A percentile compares a stretch with the other conserved stretches of the same genome.
phyloP scores from a whole-genome alignment of 2,113 vertebrate species.

The Ia io region DNA sequence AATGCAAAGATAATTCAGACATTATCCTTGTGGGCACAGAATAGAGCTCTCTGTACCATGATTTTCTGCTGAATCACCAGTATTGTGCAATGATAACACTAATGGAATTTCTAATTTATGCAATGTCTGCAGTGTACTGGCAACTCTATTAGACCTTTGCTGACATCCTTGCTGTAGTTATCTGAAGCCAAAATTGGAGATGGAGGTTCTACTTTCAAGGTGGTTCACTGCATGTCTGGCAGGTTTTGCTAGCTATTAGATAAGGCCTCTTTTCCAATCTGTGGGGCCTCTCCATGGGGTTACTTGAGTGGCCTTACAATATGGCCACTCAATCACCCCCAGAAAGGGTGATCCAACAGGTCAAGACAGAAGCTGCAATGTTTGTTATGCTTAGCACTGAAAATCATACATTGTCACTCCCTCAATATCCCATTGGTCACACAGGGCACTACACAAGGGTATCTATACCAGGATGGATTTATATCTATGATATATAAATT shows the following conservation, averaged over 20 bases:
- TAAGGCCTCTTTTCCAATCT: not conserved
- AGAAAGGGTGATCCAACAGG: not conserved
- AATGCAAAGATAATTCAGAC: not conserved
- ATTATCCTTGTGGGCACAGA: not conserved
- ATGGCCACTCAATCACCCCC: not conserved
- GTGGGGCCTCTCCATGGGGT: not conserved
- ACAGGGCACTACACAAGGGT: not conserved
- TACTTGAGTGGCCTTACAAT: not conserved
- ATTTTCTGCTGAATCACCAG: not conserved
- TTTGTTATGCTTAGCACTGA: not conserved
- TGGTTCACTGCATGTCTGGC: not conserved
- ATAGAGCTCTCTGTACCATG: not conserved
- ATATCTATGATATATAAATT: not conserved
- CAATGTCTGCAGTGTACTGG: not conserved
- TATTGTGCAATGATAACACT: not conserved
- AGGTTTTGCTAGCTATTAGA: not conserved
- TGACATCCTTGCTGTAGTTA: not conserved
- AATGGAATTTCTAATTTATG: constrained; percentile 1
- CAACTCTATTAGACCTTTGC: not conserved
- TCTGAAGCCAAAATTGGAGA: not conserved
- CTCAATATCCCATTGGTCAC: not conserved
- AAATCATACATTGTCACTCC: not conserved
- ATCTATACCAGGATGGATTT: not conserved
- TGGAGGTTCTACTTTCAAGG: not conserved
- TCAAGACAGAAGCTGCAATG: not conserved